Evolutionary conservation across 1,140 invertebrate genomes (phyloP), one percentile per base, ranked within the genome.

Genomic region (Eufriesea mexicana): DNA sequence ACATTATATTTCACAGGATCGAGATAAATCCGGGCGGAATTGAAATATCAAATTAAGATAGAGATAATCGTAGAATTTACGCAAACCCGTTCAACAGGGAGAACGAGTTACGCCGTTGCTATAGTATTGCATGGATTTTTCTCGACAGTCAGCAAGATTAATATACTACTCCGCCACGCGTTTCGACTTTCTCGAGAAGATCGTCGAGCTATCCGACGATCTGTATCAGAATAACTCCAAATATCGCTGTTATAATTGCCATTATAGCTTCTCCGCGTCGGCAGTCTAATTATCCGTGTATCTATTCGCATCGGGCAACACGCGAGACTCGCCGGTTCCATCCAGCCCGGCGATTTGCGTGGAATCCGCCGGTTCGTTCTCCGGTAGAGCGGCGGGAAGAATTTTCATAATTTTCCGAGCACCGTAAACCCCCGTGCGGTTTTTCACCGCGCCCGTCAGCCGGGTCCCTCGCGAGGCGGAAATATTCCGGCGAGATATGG

Each of bases 141-240:
- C 45, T 79, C 79, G 78, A 88, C 83, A 86, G 84, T 84, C 72
- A 79, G 79, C 78, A 81, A 77, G 67, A 85, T 86, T 90, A 86
- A 88, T 90, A 84, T 90, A 84, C 86, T 89, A 79, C 87, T 18
- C 7, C 51, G 51, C 14, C 28, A 55, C 54, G 55, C 35, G 20
- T 42, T 59, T 57, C 45, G 16, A 59, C 5, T 25, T 59, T 14
- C 23, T 45, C 42, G 35, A 10, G 12, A 49, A 47, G 25, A 71
- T 54, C 7, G 18, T 16, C 35, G 35, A 4, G 35, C 35, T 35
- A 35, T 35, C 35, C 35, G 35, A 35, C 35, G 1, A 35, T 35
- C 35, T 35, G 20, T 57, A 57, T 57, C 23, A 23, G 23, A 57
- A 57, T 57, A 57, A 64, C 16, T 25, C 16, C 16, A 14, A 20